These are phyloP conservation scores for Pangasius larnaudii DNA, from an alignment of 2,797 vertebrate genomes.

Conservation along the genomic window DNA sequence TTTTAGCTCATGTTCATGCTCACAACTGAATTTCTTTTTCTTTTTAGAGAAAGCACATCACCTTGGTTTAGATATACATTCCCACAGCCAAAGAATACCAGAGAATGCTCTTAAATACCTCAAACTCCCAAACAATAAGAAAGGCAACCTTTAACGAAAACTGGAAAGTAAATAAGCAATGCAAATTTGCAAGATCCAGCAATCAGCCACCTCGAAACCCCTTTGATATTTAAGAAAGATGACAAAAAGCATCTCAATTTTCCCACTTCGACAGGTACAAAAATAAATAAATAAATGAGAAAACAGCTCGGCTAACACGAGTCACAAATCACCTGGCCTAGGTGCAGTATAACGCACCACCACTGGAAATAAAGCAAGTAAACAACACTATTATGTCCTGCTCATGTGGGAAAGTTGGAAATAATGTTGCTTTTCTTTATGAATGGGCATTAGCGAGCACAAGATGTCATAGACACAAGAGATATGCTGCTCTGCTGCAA, in stretches of 20 bases:
- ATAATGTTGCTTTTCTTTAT: conserved; percentile 45
- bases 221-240: conserved; percentile 77
- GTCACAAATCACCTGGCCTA: conserved; percentile 7
- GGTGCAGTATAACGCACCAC: background rate
- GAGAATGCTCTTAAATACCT: conserved; percentile 68
- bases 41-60: conserved; percentile 62
- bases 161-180: conserved; percentile 68
- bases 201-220: conserved; percentile 72
- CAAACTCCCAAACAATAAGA: conserved; percentile 62
- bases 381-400: conserved; percentile 33
- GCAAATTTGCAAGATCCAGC: conserved; percentile 73
- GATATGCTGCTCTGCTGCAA: conserved; percentile 18
- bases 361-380: conserved; percentile 20
- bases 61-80: conserved; percentile 76
- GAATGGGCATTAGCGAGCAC: conserved; percentile 32
- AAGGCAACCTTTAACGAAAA: conserved; percentile 64
- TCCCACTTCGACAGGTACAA: conserved; percentile 70
- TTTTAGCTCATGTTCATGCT: conserved; percentile 49
- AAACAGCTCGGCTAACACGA: conserved; percentile 70
- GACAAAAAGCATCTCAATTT: conserved; percentile 66
- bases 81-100: conserved; percentile 58
- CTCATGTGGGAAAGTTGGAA: conserved; percentile 26
- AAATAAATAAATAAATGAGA: background rate
- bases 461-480: conserved; percentile 21
- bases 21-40: conserved; percentile 54